Base-by-base conservation (phyloP, 2,888 invertebrate species). In the Scaptomyza tumidula region DNA sequence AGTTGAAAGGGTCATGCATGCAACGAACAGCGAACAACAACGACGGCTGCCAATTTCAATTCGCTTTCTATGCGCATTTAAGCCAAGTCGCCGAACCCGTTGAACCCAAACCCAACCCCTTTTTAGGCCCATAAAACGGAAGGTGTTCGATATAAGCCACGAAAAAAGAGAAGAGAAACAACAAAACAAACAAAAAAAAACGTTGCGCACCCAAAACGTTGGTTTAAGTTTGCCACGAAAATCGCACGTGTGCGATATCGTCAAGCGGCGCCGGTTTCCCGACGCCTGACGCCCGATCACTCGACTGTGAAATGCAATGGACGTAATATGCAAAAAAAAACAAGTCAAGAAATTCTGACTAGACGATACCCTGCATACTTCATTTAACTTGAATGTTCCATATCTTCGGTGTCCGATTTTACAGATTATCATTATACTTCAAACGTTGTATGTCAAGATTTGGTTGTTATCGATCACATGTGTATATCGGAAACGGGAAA, bases 261-360 rank as follows among this genome's bases (percentile, higher is more conserved):
- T 64, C 66, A 49, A 56, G 31, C 48, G 79, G 75, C 86, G 86
- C 79, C 83, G 79, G 59, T 70, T 66, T 63, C 66, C 87, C 80
- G 84, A 79, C 81, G 78, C 66, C 87, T 76, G 84, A 79, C 81
- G 78, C 74, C 63, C 61, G 87, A 84, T 88, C 89, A 89, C 81
- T 85, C 54, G 87, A 88, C 89, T 82, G 82, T 87, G 85, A 82
- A 82, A 81, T 89, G 89, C 89, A 88, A 67, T 73, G 84, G 60
- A 67, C 61, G 61, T 44, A 74, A 56, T 56, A 79, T 64, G 60
- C 60, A 64, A 62, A 52, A 63, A 62, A 41, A 46, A 39, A 46
- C 55, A 45, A 45, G 24, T 24, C 24, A 3, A 24, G 24, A 24
- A 24, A 24, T 24, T 3, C 24, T 5, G 24, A 24, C 24, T 24